Percentiles rank a stretch among this genome's conserved stretches.
These are phyloP conservation scores for Caradrina clavipalpis DNA, from an alignment of 2,888 invertebrate species.

Conservation along the genomic window DNA sequence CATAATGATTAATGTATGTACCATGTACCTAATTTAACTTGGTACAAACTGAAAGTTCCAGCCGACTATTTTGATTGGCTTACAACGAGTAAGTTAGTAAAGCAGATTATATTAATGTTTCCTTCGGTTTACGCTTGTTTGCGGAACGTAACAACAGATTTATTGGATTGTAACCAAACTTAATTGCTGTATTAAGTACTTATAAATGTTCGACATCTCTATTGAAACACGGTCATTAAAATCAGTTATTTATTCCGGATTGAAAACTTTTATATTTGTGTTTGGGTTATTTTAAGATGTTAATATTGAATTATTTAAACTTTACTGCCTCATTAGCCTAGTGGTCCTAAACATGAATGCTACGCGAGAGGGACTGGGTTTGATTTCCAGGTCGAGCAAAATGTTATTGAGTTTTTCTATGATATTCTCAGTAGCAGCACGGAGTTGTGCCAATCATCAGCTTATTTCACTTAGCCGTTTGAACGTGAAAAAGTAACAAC, in stretches of 20 bases:
- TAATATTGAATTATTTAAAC: too few relatives aligned
- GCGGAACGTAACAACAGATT: conserved; percentile 28
- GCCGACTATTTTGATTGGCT: conserved; percentile 44
- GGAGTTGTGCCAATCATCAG: too few relatives aligned
- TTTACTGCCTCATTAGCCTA: too few relatives aligned
- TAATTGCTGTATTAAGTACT: conserved; percentile 10
- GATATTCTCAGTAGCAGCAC: too few relatives aligned
- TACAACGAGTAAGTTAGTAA: conserved; percentile 41
- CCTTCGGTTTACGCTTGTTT: conserved; percentile 45
- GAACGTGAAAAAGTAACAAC: too few relatives aligned
- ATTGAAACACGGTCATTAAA: neutral
- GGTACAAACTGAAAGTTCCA: conserved; percentile 15
- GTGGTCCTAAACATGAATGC: too few relatives aligned
- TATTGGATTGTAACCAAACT: conserved; percentile 37
- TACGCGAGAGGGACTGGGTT: too few relatives aligned
- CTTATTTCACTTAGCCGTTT: too few relatives aligned
- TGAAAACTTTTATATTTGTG: neutral
- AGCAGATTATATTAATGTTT: conserved; percentile 58
- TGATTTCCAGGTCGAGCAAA: too few relatives aligned
- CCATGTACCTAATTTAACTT: conserved; percentile 14
- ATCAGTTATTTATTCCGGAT: neutral
- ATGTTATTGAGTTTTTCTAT: too few relatives aligned
- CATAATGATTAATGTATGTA: conserved; percentile 27
- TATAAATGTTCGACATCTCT: conserved; percentile 10
- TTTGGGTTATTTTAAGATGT: neutral